Base-by-base conservation (phyloP, 1,140 invertebrate genomes). In the Leptopilina clavipes region DNA sequence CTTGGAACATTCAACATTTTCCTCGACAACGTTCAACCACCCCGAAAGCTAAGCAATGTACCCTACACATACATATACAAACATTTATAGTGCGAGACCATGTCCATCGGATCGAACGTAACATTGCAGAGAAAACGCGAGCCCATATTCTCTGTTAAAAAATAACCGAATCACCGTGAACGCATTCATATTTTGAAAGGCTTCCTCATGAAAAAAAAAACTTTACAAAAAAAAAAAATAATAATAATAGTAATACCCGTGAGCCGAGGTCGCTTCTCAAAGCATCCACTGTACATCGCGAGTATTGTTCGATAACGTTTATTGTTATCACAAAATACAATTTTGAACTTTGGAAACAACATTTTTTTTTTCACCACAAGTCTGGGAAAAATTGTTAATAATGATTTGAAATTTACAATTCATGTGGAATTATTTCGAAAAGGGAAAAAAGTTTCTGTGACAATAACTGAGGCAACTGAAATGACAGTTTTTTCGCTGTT, bases 141-240 rank as follows among this genome's bases (percentile, higher is more conserved):
- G 40, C 25, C 70, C 72, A 59, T 73, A 70, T 70, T 72, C 54
- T 78, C 71, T 65, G 78, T 78, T 82, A 82, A 80, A 82, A 84
- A 83, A 81, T 84, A 84, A 81, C 81, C 81, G 76, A 80, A 82
- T 81, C 81, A 84, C 79, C 81, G 81, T 83, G 77, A 84, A 82
- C 71, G 80, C 72, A 76, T 82, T 84, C 81, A 79, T 75, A 81
- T 83, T 83, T 78, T 45, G 70, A 17, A 77, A 70, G 22, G 52
- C 22, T 40, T 73, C 22, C 22, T 56, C 72, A 37, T 65, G 56
- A 31, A 65, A 65, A 65, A 65, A 65, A 22, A 3, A 31, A 31
- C 1, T 31, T 31, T 5, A 2, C 5, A 2, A 2, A 2, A 31
- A 31, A 31, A 31, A 31, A 31, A 31, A 31, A 31, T 31, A n/a